Evolutionary conservation across 2,888 invertebrate genomes (phyloP), one percentile per base, ranked within the genome.

Genomic region (Trichogramma dendrolimi): DNA sequence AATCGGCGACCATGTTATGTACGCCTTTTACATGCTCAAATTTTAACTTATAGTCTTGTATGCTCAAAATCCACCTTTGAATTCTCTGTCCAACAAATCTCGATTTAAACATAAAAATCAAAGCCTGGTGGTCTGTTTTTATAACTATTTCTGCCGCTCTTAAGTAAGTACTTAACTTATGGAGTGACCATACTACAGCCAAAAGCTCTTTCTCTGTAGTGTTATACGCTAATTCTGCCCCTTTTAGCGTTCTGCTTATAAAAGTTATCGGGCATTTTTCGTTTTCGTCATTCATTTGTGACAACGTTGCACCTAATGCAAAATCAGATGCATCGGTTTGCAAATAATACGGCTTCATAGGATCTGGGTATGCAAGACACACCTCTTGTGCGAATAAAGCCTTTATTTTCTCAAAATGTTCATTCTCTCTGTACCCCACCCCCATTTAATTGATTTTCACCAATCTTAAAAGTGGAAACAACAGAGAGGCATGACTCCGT

Each of bases 261-360:
- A 71, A 73, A 0, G 66, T 64, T 4, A 71, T 64, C 0, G 70
- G 65, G 10, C 55, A 44, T 5, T 65, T 40, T 48, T 59, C 59
- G 0, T 27, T 55, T 0, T 61, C 8, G 0, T 58, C 43, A 40
- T 58, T 50, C 11, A 42, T 52, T 54, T 67, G 64, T 4, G 40
- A 63, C 2, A 67, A 40, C 3, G 62, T 47, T 1, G 57, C 42
- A 53, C 62, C 58, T 11, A 70, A 6, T 53, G 57, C 48, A 40
- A 42, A 4, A 55, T 70, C 64, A 8, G 65, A 58, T 58, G 68
- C 49, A 38, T 69, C 70, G 0, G 68, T 64, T 4, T 67, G 66
- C 4, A 69, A 38, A 41, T 57, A 60, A 42, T 63, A 69, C 38
- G 53, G 51, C 11, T 60, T 59, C 2, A 58, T 27, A 1, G 42